A percentile compares a stretch with the other conserved stretches of the same genome.
Evolutionary conservation across 2,888 invertebrate genomes (phyloP).

Genomic region (Diarsia dahlii): DNA sequence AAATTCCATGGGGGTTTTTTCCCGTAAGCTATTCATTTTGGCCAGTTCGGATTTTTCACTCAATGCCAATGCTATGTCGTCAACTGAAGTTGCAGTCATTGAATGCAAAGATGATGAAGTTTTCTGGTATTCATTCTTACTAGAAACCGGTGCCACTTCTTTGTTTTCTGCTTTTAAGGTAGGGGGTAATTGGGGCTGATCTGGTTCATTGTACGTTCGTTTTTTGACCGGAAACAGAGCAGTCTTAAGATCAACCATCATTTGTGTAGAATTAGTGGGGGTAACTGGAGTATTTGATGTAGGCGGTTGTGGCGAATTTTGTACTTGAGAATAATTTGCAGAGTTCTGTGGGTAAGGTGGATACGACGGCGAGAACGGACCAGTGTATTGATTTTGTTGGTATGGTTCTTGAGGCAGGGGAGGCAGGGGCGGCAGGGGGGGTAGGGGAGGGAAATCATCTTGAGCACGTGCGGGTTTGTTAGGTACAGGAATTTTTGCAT

Average conservation of each 20-base stretch:
- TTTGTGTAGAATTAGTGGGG: constrained; percentile 72
- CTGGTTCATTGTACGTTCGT: constrained; percentile 90
- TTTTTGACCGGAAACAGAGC: constrained; percentile 92
- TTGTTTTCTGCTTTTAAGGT: constrained; percentile 73
- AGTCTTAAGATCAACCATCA: constrained; percentile 79
- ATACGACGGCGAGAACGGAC: constrained; percentile 83
- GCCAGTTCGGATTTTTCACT: constrained; percentile 85
- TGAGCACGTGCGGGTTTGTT: constrained; percentile 88
- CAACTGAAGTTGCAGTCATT: constrained; percentile 77
- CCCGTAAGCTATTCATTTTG: constrained; percentile 79
- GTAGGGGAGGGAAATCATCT: constrained; percentile 90
- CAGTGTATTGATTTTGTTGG: constrained; percentile 87
- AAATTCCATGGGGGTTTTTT: constrained; percentile 75
- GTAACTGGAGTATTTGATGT: constrained; percentile 70
- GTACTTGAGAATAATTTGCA: constrained; percentile 80
- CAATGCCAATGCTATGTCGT: constrained; percentile 84
- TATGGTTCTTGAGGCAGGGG: constrained; percentile 89
- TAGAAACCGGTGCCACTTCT: constrained; percentile 68
- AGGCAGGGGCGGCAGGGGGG: constrained; percentile 72
- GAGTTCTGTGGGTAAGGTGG: constrained; percentile 83
- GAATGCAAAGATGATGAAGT: constrained; percentile 72
- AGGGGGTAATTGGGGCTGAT: constrained; percentile 73
- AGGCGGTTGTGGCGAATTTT: constrained; percentile 76
- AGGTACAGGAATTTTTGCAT: constrained; percentile 86
- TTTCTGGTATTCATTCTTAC: constrained; percentile 80